Conservation (phyloP, 2,797 vertebrate genomes). For the Tympanoctomys barrerae region DNA sequence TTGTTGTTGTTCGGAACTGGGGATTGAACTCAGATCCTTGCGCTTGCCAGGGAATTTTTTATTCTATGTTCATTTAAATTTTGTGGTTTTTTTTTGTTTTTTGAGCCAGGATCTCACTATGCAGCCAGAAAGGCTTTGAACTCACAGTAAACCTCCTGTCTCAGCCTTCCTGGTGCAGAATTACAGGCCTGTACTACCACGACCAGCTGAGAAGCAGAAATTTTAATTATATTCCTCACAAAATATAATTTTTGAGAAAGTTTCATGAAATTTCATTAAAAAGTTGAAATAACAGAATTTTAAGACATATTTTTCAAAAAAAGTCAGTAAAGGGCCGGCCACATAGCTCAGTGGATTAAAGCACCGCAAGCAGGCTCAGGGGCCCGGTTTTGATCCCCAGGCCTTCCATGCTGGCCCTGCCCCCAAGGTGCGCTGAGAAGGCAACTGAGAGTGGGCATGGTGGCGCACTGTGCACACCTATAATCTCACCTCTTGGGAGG, state of each 20-base stretch:
- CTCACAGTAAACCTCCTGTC: background rate
- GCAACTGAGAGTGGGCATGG: too few species aligned
- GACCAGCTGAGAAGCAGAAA: background rate
- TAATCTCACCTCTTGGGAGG: too few species aligned
- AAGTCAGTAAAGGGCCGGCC: too few species aligned
- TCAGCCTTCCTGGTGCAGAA: background rate
- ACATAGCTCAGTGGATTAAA: too few species aligned
- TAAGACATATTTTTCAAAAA: background rate
- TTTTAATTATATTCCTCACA: conserved; percentile 14
- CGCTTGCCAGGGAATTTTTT: background rate
- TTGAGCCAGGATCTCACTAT: background rate
- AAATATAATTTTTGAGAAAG: conserved; percentile 10
- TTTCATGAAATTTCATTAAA: conserved; percentile 13
- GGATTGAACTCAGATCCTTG: too few species aligned
- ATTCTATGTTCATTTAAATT: background rate
- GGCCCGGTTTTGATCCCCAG: too few species aligned
- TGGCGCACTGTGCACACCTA: too few species aligned
- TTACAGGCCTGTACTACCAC: background rate
- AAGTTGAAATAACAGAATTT: background rate
- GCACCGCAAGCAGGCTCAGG: too few species aligned
- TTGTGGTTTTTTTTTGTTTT: background rate
- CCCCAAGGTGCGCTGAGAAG: too few species aligned
- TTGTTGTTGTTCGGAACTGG: too few species aligned
- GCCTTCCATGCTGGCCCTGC: too few species aligned
- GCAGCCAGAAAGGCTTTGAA: background rate